Evolutionary conservation across 2,113 vertebrate species (phyloP), one percentile per base, ranked within the genome.

Genomic region (Sinocyclocheilus anophthalmus): DNA sequence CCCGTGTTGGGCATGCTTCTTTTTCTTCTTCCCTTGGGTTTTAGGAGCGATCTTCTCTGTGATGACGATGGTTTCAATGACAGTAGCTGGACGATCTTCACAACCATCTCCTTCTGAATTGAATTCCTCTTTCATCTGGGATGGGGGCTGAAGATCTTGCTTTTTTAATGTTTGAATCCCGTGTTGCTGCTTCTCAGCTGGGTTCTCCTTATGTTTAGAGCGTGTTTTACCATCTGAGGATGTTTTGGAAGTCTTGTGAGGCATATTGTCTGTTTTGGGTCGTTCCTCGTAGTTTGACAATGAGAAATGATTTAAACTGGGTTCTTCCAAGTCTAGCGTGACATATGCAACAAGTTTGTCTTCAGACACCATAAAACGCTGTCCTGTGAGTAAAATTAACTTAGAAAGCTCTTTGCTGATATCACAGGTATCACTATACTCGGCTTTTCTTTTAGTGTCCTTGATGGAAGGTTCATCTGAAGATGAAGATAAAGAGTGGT

Each of bases 1-100:
- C 79, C 84, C 57, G 6, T 57, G 88, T 45, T 90, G 91, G 59
- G 33, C 42, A 16, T 92, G 92, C 75, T 94, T 95, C 91, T 95
- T 95, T 87, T 95, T 95, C 90, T 94, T 95, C 81, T 94, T 95
- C 30, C 92, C 76, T 1, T 93, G 93, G 10, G 85, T 3, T 90
- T 93, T 95, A 73, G 76, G 81, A 8, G 70, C 37, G 5, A 76
- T 26, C 82, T 92, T 94, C 69, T 95, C 94, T 0, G 88, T 87
- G 8, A 85, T 86, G 18, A 83, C 79, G 7, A 16, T 20, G 0
- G 88, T 86, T 33, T 93, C 93, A 13, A 78, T 87, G 22, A 88
- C 82, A 12, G 88, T 89, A n/a, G 84, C 84, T 8, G 69, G 1
- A 50, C 72, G 86, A 8, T 48, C 81, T 50, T 93, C 90, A 53